phyloP scores from a whole-genome alignment of 2,797 vertebrate species.

The Chelmon rostratus region DNA sequence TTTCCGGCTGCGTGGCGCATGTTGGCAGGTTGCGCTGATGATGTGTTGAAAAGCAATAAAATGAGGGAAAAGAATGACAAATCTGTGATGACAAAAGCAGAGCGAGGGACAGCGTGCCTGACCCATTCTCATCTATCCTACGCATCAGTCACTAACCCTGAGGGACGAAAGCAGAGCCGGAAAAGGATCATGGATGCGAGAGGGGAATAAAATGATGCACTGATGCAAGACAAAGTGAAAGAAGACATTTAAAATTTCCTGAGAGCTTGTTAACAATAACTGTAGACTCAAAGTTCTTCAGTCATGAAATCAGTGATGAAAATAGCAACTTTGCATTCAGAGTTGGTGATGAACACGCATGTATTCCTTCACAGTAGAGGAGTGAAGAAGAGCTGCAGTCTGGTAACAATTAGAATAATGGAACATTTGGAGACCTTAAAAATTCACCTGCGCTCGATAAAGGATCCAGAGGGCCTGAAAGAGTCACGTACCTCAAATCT shows the following conservation, averaged over 20 bases:
- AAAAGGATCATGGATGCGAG: conserved; percentile 7
- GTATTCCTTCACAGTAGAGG: neutral
- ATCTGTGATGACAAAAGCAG: conserved; percentile 75
- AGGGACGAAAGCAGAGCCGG: neutral
- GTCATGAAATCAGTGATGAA: neutral
- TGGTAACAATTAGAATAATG: neutral
- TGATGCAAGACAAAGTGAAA: neutral
- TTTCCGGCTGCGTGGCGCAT: conserved; percentile 48
- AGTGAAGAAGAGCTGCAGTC: neutral
- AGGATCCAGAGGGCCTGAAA: neutral
- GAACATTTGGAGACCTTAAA: neutral
- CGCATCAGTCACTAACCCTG: conserved; percentile 32
- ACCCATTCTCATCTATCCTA: conserved; percentile 27
- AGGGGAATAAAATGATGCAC: conserved; percentile 1
- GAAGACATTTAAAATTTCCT: neutral
- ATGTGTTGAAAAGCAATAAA: conserved; percentile 75
- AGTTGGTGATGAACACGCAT: neutral
- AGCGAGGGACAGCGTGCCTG: conserved; percentile 42
- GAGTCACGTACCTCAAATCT: neutral
- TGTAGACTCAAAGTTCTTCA: neutral
- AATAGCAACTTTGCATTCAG: neutral
- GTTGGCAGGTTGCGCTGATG: conserved; percentile 67
- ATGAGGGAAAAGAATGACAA: conserved; percentile 51
- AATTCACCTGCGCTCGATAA: neutral
- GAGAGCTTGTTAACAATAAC: neutral